phyloP scores from a whole-genome alignment of 2,113 vertebrate species.

The Typhlomys cinereus region DNA sequence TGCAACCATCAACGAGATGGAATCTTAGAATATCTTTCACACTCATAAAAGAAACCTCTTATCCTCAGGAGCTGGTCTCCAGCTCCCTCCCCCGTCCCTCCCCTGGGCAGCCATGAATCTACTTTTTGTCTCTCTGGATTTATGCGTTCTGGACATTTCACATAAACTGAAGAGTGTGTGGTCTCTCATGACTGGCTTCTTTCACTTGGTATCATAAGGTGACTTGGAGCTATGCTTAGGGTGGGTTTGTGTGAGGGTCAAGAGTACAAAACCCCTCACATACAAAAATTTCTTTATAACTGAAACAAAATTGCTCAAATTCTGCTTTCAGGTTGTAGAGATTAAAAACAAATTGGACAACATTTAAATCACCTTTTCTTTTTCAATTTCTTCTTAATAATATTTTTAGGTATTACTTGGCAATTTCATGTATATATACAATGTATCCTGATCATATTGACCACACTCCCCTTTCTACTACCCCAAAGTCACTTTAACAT shows the following conservation, averaged over 20 bases:
- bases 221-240: not conserved
- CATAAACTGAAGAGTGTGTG: not conserved
- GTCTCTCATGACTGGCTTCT: not conserved
- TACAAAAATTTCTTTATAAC: not conserved
- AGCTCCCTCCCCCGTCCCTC: not conserved
- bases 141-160: not conserved
- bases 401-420: no score
- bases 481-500: no score
- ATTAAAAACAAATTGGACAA: conserved; percentile 79
- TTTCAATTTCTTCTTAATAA: no score
- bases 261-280: not conserved
- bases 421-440: no score
- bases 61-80: not conserved
- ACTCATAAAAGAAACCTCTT: not conserved
- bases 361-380: no score
- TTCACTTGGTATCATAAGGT: not conserved
- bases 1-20: not conserved
- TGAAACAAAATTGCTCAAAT: conserved; percentile 84
- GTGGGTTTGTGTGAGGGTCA: not conserved
- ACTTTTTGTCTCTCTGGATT: not conserved
- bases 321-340: conserved; percentile 88
- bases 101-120: not conserved
- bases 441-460: no score
- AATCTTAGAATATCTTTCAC: conserved; percentile 29
- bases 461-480: no score